Conservation (phyloP, 2,888 invertebrate species). For the Noctuana brunneofusca region DNA sequence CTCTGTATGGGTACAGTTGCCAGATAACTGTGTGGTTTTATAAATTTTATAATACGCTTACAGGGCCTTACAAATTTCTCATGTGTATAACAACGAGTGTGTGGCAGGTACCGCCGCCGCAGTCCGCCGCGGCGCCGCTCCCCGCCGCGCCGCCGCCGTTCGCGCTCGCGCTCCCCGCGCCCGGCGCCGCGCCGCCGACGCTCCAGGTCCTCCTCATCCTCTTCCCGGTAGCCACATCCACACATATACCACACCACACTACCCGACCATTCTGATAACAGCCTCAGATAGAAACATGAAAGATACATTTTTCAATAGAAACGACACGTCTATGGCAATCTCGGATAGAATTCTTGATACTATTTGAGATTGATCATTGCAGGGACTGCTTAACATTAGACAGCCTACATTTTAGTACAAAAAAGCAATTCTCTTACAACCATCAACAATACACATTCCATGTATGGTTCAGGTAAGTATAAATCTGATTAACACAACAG, state of each 20-base stretch:
- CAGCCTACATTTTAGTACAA: neutral
- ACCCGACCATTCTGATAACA: too few species aligned
- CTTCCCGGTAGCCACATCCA: constrained; percentile 81
- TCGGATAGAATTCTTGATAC: too few species aligned
- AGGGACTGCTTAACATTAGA: too few species aligned
- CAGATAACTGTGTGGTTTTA: too few species aligned
- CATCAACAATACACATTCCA: neutral
- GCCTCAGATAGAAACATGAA: too few species aligned
- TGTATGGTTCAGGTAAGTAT: constrained; percentile 54
- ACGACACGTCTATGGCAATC: too few species aligned
- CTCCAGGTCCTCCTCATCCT: constrained; percentile 89
- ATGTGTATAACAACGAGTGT: neutral
- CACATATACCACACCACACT: too few species aligned
- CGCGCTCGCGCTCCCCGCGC: constrained; percentile 84
- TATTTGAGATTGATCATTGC: too few species aligned
- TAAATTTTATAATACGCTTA: too few species aligned
- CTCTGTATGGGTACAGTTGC: too few species aligned
- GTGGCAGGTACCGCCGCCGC: constrained; percentile 76
- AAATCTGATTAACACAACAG: constrained; percentile 33
- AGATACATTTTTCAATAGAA: too few species aligned
- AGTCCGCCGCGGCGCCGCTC: constrained; percentile 81
- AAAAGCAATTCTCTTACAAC: neutral
- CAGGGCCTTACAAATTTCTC: too few species aligned
- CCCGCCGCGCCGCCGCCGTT: constrained; percentile 84
- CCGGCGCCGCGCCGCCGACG: constrained; percentile 84